Evolutionary conservation across 2,113 vertebrate genomes (phyloP), one percentile per base, ranked within the genome.

Genomic region (Todiramphus chloris): DNA sequence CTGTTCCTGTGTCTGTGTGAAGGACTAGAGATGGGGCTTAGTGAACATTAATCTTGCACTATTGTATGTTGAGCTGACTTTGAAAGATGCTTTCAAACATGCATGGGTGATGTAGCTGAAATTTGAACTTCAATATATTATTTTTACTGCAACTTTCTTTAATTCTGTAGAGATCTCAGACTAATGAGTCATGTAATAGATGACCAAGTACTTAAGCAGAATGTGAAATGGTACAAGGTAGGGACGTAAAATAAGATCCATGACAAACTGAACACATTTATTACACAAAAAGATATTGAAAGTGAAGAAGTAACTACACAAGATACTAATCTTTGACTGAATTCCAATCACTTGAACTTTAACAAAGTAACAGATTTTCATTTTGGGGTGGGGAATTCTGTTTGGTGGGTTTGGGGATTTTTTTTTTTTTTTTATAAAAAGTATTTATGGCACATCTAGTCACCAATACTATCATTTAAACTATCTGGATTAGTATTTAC

Each of bases 121-220:
- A 97, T 90, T 95, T 97, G 94, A 92, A 78, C 93, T 97, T 97
- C 95, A 96, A 97, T 98, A 97, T 98, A 97, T 98, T 98, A 97
- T 97, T 98, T 98, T 98, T 98, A 98, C 93, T 97, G 96, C 94
- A 98, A 97, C 95, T 98, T 98, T 94, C 97, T 97, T 95, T 98
- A 98, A 97, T 98, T 98, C 97, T 97, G 94, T 92, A 81, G 96
- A 96, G 96, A 98, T 96, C 93, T 97, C 96, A 97, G 95, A 97
- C 95, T 98, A 98, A 98, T 98, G 98, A 98, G 96, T 98, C 97
- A 97, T 98, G 96, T 97, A 97, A 98, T 97, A 97, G 96, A 98
- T 98, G 97, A 96, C 96, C 96, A 97, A 97, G 95, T 91, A 93
- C 96, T 97, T 97, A 97, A 97, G 69, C 84, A 96, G 96, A 97